Percentiles rank a stretch among this genome's conserved stretches.
phyloP scores from a whole-genome alignment of 2,888 invertebrate species.

The Callyntrura sp. region DNA sequence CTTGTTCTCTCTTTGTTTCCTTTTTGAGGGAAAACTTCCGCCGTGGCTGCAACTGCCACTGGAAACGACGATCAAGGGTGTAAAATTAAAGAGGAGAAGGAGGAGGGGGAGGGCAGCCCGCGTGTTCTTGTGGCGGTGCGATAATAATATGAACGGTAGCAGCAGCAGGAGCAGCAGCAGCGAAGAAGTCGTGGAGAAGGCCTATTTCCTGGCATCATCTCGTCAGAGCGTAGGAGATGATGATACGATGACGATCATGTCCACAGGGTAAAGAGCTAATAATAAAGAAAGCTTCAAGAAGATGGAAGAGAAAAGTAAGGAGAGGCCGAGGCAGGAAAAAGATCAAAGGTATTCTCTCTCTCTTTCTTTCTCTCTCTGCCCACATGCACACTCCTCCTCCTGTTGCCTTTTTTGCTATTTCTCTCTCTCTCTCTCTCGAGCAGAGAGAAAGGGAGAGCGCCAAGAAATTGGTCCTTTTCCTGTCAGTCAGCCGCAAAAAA shows the following conservation, averaged over 20 bases:
- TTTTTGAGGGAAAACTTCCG: constrained; percentile 40
- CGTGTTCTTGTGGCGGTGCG: not conserved
- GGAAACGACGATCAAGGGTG: constrained; percentile 22
- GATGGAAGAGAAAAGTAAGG: constrained; percentile 25
- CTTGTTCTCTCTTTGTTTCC: not conserved
- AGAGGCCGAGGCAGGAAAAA: constrained; percentile 45
- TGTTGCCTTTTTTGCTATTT: not conserved
- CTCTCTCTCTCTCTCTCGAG: not conserved
- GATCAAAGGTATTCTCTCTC: constrained; percentile 70
- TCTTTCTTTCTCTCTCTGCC: not conserved
- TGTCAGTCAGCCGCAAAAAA: constrained; percentile 68
- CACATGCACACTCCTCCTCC: too few species aligned
- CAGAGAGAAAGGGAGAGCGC: too few species aligned
- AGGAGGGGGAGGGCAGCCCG: not conserved
- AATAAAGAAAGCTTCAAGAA: constrained; percentile 46
- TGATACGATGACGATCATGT: constrained; percentile 42
- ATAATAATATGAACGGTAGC: constrained; percentile 2
- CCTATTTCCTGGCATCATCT: constrained; percentile 24
- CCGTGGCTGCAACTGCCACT: not conserved
- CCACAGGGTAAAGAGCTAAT: constrained; percentile 73
- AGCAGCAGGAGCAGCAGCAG: constrained; percentile 30
- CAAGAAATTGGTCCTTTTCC: constrained; percentile 74
- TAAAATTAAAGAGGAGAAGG: constrained; percentile 56
- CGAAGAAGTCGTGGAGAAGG: too few species aligned
- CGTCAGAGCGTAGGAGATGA: not conserved